Evolutionary conservation across 2,888 invertebrate species (phyloP).

Genomic region (Nephrotoma guestfalica): DNA sequence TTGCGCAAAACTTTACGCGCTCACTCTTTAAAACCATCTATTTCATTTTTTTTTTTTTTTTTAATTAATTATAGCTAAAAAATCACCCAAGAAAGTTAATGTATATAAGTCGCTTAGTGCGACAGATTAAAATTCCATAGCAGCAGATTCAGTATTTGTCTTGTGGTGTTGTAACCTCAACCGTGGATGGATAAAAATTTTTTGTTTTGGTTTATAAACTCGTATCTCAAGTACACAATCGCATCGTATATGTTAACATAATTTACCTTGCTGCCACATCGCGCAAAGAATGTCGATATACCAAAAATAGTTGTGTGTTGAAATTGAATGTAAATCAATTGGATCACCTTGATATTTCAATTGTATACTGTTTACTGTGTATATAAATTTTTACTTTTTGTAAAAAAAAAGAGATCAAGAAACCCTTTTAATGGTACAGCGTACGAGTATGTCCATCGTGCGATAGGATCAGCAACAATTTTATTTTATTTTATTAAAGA

Average conservation of each 20-base stretch:
- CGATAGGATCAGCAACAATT: not conserved
- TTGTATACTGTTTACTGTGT: not conserved
- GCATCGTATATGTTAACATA: not conserved
- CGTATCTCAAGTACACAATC: not conserved
- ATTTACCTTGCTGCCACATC: not conserved
- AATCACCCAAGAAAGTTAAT: not conserved
- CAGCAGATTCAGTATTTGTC: not conserved
- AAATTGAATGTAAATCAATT: not conserved
- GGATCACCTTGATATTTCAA: not conserved
- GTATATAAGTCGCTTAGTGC: not conserved
- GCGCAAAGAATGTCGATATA: not conserved
- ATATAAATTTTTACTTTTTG: not conserved
- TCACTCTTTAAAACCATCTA: not conserved
- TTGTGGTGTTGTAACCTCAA: not conserved
- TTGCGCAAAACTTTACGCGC: not conserved
- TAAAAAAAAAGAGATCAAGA: not conserved
- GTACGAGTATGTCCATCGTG: no score
- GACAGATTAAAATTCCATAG: not conserved
- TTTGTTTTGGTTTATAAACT: not conserved
- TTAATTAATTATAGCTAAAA: not conserved
- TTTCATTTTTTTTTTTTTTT: not conserved
- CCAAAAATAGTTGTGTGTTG: not conserved
- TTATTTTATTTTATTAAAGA: not conserved
- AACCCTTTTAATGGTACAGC: not conserved
- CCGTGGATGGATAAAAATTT: not conserved